Base-by-base conservation (phyloP, 1,140 invertebrate species). In the Leucophenga varia region DNA sequence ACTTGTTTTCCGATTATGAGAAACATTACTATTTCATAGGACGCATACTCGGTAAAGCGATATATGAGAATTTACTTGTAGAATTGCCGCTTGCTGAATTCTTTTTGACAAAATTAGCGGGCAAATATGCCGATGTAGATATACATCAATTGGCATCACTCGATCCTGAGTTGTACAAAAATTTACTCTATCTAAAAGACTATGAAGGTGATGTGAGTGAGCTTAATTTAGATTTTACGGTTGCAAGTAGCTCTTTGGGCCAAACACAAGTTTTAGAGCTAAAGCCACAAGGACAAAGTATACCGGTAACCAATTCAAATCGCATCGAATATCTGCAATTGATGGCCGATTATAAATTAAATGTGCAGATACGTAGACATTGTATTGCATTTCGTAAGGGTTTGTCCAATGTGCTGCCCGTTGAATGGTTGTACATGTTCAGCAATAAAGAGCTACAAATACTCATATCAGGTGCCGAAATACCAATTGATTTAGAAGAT, bases 1-100 rank as follows among this genome's bases (percentile, higher is more conserved):
- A 92, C 14, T 75, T 98, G 1, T 83, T 92, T 14, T 85, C 89
- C 5, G 87, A 97, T 67, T 96, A 86, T 72, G 82, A 84, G 1
- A 86, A 89, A 59, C 96, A 99, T 78, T 98, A 95, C 72, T 97
- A 86, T 74, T 97, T 98, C 69, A 90, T 98, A 47, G 96, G 95
- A 8, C 79, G 95, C 39, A 91, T 98, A 73, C 76, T 98, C 3
- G 96, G 95, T 31, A 98, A 98, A 86, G 93, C 93, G 1, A 78
- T 98, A 13, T 97, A 96, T 77, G 95, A 98, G 75, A 95, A 95
- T 78, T 81, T 97, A 25, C 76, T 98, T 43, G 90, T 97, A 4
- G 95, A 98, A 74, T 74, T 98, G 14, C 95, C 95, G 0, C 84
- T 98, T 57, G 93, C 93, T 1, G 90, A 92, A 54, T 96, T 95